phyloP scores from a whole-genome alignment of 2,888 invertebrate species.

The Tiliacea citrago region DNA sequence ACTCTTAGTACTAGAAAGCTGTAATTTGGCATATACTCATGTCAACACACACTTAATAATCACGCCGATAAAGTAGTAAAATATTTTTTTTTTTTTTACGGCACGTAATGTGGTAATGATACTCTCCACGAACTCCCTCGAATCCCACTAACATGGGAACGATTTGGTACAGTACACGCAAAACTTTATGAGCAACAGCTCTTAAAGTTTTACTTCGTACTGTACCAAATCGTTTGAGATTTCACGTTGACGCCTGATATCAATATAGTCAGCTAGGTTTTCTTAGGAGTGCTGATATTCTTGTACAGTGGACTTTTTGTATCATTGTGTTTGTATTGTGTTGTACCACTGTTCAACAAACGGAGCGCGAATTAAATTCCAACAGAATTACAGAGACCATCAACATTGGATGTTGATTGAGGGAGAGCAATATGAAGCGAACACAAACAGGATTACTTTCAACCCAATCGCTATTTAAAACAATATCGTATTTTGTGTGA shows the following conservation, averaged over 20 bases:
- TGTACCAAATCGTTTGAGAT: neutral
- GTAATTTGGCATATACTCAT: too few species aligned
- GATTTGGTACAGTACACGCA: too few species aligned
- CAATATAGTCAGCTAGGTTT: neutral
- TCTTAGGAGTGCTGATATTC: slow-evolving; percentile 23
- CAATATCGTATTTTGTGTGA: neutral
- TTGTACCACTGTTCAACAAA: slow-evolving; percentile 29
- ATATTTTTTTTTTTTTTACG: too few species aligned
- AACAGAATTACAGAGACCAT: slow-evolving; percentile 42
- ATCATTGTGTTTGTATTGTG: slow-evolving; percentile 26
- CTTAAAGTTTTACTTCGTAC: neutral
- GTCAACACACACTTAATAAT: too few species aligned
- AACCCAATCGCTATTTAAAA: slow-evolving; percentile 30
- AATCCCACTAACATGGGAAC: too few species aligned
- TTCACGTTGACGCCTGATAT: too few species aligned
- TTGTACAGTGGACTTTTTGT: slow-evolving; percentile 16
- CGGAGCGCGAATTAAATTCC: slow-evolving; percentile 43
- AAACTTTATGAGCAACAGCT: too few species aligned
- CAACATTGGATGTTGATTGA: slow-evolving; percentile 51
- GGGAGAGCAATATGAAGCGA: slow-evolving; percentile 29
- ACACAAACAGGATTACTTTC: slow-evolving; percentile 31
- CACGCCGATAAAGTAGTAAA: too few species aligned
- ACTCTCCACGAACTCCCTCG: too few species aligned
- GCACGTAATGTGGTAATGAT: too few species aligned
- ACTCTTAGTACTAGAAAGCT: too few species aligned